Percentiles rank a stretch among this genome's conserved stretches.
These are phyloP conservation scores for Gisinianus flammeolus DNA, from an alignment of 2,888 invertebrate genomes.

Conservation along the genomic window DNA sequence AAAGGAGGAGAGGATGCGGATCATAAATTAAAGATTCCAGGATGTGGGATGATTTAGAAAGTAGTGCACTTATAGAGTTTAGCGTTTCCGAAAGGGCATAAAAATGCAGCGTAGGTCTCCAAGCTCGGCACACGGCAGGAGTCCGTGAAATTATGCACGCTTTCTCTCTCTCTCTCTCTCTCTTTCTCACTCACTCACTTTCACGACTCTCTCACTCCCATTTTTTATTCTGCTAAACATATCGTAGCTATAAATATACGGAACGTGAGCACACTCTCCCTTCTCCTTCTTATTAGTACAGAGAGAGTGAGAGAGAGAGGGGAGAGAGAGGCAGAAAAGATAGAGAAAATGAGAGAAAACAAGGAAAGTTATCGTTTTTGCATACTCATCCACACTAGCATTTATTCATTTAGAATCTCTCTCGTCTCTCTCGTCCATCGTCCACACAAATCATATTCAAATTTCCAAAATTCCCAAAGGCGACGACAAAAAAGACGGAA, in stretches of 20 bases:
- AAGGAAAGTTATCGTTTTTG: no score
- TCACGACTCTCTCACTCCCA: not conserved
- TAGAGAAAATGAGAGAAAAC: no score
- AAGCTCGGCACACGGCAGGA: not conserved
- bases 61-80: constrained; percentile 30
- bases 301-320: no score
- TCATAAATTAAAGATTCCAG: constrained; percentile 47
- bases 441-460: not conserved
- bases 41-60: constrained; percentile 42
- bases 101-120: constrained; percentile 5
- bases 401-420: not conserved
- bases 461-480: not conserved
- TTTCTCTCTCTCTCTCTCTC: not conserved
- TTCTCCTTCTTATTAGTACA: no score
- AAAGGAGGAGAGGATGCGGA: constrained; percentile 28
- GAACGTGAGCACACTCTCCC: not conserved
- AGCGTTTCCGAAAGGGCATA: constrained; percentile 13
- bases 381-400: no score
- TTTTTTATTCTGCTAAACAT: no score
- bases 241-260: no score
- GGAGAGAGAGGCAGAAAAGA: no score
- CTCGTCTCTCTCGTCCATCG: not conserved
- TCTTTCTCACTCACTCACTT: not conserved
- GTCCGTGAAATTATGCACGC: not conserved
- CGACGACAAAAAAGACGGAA: no score